Evolutionary conservation across 2,797 vertebrate genomes (phyloP).

Genomic region (Sorex maritimensis): DNA sequence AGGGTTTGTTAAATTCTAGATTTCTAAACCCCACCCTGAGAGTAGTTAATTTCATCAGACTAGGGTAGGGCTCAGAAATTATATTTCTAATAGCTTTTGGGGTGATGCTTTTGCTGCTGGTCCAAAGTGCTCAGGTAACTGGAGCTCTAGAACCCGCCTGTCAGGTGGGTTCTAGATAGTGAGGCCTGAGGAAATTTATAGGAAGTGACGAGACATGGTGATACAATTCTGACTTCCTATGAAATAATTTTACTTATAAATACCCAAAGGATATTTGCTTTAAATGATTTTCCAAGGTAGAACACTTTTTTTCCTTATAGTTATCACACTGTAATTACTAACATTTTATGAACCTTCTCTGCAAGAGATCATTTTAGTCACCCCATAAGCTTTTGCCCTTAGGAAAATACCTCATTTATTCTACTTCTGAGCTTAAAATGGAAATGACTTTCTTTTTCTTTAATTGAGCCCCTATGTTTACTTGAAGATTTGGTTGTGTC

Average conservation of each 20-base stretch:
- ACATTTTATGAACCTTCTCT: conserved; percentile 33
- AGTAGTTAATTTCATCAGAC: background rate
- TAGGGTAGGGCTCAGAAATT: background rate
- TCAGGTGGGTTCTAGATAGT: background rate
- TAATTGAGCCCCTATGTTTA: conserved; percentile 65
- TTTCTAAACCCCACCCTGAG: background rate
- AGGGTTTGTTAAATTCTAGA: background rate
- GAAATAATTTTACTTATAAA: conserved; percentile 62
- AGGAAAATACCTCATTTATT: conserved; percentile 74
- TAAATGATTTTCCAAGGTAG: conserved; percentile 41
- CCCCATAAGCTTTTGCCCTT: conserved; percentile 15
- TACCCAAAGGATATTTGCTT: conserved; percentile 30
- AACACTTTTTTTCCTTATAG: conserved; percentile 50
- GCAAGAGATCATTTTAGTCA: conserved; percentile 66
- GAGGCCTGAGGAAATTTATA: background rate
- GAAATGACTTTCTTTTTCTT: conserved; percentile 53
- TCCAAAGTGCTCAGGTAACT: background rate
- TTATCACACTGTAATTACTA: conserved; percentile 18
- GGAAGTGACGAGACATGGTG: background rate
- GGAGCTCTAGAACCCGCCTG: background rate
- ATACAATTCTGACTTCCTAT: background rate
- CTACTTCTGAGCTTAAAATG: conserved; percentile 48
- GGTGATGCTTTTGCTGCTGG: background rate
- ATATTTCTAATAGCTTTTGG: background rate
- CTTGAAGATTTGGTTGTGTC: conserved; percentile 66